Conservation (phyloP, 2,888 invertebrate species). For the Brassicogethes aeneus region DNA sequence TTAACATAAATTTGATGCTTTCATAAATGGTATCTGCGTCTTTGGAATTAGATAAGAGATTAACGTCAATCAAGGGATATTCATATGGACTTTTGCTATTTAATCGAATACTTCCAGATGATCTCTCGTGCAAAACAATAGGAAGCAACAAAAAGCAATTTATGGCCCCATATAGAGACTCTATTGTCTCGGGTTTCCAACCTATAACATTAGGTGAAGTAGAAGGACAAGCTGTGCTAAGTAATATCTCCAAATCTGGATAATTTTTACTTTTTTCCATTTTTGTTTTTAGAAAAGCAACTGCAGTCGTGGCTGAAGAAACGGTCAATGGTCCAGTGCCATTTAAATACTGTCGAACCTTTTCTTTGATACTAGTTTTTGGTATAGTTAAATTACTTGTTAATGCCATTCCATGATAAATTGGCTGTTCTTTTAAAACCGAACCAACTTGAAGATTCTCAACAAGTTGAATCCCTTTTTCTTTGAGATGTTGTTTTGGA, state of each 20-base stretch:
- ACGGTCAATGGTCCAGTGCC: background rate
- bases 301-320: background rate
- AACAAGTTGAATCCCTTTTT: constrained; percentile 13
- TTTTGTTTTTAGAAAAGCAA: background rate
- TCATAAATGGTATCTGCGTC: constrained; percentile 47
- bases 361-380: background rate
- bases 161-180: too few species aligned
- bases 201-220: background rate
- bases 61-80: background rate
- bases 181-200: too few species aligned
- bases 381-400: background rate
- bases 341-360: background rate
- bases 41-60: constrained; percentile 7
- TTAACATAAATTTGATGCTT: constrained; percentile 38
- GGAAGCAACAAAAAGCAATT: background rate
- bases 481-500: constrained; percentile 41
- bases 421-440: background rate
- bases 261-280: background rate
- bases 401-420: background rate
- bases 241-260: background rate
- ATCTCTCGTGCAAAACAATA: background rate
- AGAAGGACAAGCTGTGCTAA: background rate
- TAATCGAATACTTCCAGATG: constrained; percentile 4
- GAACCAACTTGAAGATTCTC: background rate
- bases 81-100: constrained; percentile 7